Conservation (phyloP, 2,888 invertebrate species). For the Agrochola lychnidis region DNA sequence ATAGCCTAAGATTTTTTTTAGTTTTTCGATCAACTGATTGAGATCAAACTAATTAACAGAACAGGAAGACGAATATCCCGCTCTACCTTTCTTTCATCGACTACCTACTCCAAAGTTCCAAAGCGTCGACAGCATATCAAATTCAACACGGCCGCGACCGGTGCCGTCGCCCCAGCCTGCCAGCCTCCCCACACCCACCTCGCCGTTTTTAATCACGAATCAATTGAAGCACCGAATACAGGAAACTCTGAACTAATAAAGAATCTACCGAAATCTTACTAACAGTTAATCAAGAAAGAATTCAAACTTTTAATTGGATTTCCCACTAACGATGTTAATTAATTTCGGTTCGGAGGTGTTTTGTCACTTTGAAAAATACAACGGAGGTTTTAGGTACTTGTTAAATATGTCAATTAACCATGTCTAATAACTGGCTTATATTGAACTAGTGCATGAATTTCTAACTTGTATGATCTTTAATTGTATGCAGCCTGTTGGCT, state of each 20-base stretch:
- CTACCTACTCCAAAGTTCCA: not conserved
- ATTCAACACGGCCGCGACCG: not conserved
- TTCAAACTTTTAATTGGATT: slow-evolving; percentile 62
- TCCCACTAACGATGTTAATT: slow-evolving; percentile 35
- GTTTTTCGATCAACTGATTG: no score
- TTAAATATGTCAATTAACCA: not conserved
- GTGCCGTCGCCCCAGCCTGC: not conserved
- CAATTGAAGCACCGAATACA: slow-evolving; percentile 13
- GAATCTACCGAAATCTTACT: slow-evolving; percentile 34
- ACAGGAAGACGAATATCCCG: not conserved
- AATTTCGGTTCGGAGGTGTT: not conserved
- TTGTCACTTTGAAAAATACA: not conserved
- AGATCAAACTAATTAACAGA: not conserved
- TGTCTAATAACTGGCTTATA: not conserved
- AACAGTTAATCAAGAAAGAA: slow-evolving; percentile 42
- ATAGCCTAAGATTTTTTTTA: not conserved
- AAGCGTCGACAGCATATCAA: not conserved
- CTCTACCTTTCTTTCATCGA: not conserved
- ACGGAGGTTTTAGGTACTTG: not conserved
- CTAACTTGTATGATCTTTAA: not conserved
- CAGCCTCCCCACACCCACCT: not conserved
- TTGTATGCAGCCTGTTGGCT: no score
- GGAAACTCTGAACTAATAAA: slow-evolving; percentile 29
- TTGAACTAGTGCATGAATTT: not conserved
- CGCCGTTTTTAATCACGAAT: slow-evolving; percentile 17